Base-by-base conservation (phyloP, 2,113 vertebrate genomes). In the Amblyornis subalaris region DNA sequence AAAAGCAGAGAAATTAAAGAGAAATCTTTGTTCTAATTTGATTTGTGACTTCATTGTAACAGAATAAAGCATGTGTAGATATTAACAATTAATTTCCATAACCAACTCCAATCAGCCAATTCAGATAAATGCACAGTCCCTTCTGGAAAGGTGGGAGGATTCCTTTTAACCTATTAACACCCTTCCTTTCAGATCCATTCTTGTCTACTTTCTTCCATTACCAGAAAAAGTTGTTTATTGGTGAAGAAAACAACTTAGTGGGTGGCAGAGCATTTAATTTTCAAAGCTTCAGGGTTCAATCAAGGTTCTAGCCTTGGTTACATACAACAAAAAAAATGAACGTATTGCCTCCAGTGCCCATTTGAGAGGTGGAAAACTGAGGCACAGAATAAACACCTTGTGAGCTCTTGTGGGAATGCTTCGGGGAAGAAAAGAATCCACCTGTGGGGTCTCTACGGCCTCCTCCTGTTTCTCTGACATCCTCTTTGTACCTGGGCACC, bases 81-180 rank as follows among this genome's bases (percentile, higher is more conserved):
- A 95, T 89, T 95, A 95, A 90, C 82, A 90, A 94, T 79, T 89
- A 73, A 95, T 95, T 96, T 95, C 85, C 81, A 76, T 94, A 97
- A 83, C 93, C 91, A 88, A 33, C 67, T 77, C 42, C 22, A 90
- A 89, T 82, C 85, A 91, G 62, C 54, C 74, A 92, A 80, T 88
- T 92, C 91, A 93, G 76, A 87, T 45, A 90, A 88, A 94, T 35
- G 80, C 54, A 45, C 58, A 78, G 65, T 89, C 42, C 54, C 25
- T 93, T 82, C n/a, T 58, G 51, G 85, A 88, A 89, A 91, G 78
- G 81, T 83, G 47, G 87, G 88, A 54, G 85, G 47, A 89, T 88
- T 88, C 55, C 62, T 88, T 95, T 95, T 95, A 95, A 88, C 87
- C 35, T 89, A 89, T 94, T 94, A 88, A 58, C 64, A 76, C 20